Evolutionary conservation across 2,113 vertebrate species (phyloP).

Genomic region (Gambusia holbrooki): DNA sequence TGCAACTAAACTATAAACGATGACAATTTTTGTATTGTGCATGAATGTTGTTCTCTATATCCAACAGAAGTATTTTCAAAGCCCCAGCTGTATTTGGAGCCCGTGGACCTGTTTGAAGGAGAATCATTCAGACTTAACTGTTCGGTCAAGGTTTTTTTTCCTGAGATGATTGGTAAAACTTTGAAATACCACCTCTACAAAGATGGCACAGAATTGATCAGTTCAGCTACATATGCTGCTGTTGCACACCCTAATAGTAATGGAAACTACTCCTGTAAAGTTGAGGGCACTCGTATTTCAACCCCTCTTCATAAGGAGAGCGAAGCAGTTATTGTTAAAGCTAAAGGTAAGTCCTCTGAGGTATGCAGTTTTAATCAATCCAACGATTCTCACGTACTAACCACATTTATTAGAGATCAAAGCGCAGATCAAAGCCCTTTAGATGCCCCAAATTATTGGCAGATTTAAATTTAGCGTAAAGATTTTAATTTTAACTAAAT

Average conservation of each 20-base stretch:
- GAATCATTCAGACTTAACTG: conserved; percentile 60
- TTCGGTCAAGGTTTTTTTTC: conserved; percentile 23
- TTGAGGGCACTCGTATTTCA: not conserved
- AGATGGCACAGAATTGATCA: conserved; percentile 23
- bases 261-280: conserved; percentile 73
- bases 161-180: conserved; percentile 28
- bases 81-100: conserved; percentile 58
- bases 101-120: conserved; percentile 57
- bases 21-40: not conserved
- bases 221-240: rapidly evolving
- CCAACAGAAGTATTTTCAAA: conserved; percentile 75
- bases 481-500: no score
- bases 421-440: not conserved
- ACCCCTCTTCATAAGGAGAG: conserved; percentile 54
- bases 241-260: conserved; percentile 36
- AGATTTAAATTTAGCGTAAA: no score
- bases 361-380: not conserved
- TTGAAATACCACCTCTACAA: conserved; percentile 62
- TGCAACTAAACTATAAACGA: not conserved
- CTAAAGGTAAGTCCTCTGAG: conserved; percentile 67
- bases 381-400: no score
- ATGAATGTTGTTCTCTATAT: not conserved
- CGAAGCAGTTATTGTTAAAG: conserved; percentile 39
- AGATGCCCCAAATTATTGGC: no score
- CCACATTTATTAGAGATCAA: no score